These are phyloP conservation scores for Crotophaga sulcirostris DNA, from an alignment of 2,113 vertebrate species.

Conservation along the genomic window DNA sequence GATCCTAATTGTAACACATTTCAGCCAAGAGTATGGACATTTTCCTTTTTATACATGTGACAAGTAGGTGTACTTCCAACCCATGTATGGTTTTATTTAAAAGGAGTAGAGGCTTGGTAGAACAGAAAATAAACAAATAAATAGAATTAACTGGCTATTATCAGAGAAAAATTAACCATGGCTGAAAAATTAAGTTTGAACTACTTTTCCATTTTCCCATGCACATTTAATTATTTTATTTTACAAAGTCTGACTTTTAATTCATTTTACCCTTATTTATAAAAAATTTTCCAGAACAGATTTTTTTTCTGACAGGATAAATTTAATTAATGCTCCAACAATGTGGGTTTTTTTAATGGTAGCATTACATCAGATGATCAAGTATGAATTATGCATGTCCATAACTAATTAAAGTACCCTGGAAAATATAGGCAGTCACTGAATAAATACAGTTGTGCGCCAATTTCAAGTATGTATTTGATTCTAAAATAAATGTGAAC, in stretches of 20 bases:
- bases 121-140: background rate
- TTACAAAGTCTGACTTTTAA: background rate
- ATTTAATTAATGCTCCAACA: background rate
- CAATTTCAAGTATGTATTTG: background rate
- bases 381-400: background rate
- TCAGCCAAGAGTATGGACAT: background rate
- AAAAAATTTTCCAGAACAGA: background rate
- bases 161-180: background rate
- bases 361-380: background rate
- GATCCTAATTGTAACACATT: background rate
- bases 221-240: background rate
- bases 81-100: background rate
- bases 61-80: background rate
- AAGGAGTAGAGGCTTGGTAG: background rate
- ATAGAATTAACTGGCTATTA: background rate
- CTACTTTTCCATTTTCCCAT: background rate
- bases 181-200: background rate
- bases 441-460: background rate
- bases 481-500: background rate
- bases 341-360: background rate
- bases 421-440: background rate
- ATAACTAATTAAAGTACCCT: background rate
- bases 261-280: background rate
- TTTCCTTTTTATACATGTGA: background rate
- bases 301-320: background rate